A percentile compares a stretch with the other conserved stretches of the same genome.
These are phyloP conservation scores for Pogonomyrmex californicus DNA, from an alignment of 1,140 invertebrate genomes.

Conservation along the genomic window DNA sequence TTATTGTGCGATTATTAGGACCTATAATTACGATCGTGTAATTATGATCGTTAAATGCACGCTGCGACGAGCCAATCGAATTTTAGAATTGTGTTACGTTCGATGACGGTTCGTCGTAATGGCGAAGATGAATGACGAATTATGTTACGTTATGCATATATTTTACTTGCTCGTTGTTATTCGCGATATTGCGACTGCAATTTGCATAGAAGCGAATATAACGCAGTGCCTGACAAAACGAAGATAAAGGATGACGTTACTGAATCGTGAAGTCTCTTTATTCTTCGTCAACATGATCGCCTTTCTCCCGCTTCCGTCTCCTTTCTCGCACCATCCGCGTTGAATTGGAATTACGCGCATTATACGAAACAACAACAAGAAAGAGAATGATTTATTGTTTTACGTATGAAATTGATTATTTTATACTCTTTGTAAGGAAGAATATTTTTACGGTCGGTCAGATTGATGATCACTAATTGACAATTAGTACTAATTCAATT, in stretches of 20 bases:
- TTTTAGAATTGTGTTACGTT: constrained; percentile 45
- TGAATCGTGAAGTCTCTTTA: constrained; percentile 43
- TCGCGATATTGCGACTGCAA: constrained; percentile 30
- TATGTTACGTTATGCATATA: constrained; percentile 39
- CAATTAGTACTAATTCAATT: not conserved
- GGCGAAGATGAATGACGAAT: constrained; percentile 43
- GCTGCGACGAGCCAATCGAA: constrained; percentile 26
- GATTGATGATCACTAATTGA: not conserved
- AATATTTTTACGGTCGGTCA: not conserved
- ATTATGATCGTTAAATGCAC: constrained; percentile 44
- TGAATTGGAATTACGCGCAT: not conserved
- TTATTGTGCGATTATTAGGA: constrained; percentile 59
- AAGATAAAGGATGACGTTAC: constrained; percentile 56
- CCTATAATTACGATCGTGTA: constrained; percentile 53
- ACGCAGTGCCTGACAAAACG: constrained; percentile 52
- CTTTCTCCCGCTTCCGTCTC: not conserved
- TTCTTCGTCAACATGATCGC: constrained; percentile 5
- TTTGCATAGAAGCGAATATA: constrained; percentile 3
- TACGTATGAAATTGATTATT: constrained; percentile 2
- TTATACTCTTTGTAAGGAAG: not conserved
- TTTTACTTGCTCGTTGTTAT: constrained; percentile 51
- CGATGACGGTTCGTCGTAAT: constrained; percentile 21
- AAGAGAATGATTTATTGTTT: constrained; percentile 13
- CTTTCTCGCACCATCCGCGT: not conserved
- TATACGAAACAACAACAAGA: constrained; percentile 4